phyloP scores from a whole-genome alignment of 2,797 vertebrate species.

The Coreius guichenoti region DNA sequence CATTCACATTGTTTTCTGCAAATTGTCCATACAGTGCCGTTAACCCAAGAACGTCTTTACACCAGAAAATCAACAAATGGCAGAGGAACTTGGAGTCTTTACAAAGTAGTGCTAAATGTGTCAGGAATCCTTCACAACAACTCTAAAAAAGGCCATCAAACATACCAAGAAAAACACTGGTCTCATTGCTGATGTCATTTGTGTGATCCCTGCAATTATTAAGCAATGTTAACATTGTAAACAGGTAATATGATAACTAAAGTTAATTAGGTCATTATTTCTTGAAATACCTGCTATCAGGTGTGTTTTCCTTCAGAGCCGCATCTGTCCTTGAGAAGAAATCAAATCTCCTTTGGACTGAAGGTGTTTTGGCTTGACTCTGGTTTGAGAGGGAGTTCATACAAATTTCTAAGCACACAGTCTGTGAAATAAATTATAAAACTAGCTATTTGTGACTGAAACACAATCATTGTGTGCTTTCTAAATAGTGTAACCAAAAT shows the following conservation, averaged over 20 bases:
- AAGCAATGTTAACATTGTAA: constrained; percentile 10
- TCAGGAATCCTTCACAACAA: neutral
- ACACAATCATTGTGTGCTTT: neutral
- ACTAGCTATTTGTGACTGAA: neutral
- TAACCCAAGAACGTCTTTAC: neutral
- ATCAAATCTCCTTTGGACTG: constrained; percentile 69
- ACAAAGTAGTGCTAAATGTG: neutral
- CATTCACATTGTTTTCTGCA: neutral
- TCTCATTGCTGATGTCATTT: constrained; percentile 78
- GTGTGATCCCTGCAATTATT: constrained; percentile 58
- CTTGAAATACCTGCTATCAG: constrained; percentile 67
- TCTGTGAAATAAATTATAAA: constrained; percentile 45
- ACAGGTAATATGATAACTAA: constrained; percentile 10
- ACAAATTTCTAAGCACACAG: constrained; percentile 52
- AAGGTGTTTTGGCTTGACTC: constrained; percentile 53
- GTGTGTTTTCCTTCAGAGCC: constrained; percentile 29
- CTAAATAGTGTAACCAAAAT: neutral
- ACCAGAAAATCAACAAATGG: neutral
- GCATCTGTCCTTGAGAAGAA: constrained; percentile 76
- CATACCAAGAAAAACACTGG: constrained; percentile 86
- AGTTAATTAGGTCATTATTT: neutral
- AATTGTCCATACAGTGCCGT: neutral
- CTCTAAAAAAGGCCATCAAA: constrained; percentile 93
- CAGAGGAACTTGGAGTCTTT: neutral
- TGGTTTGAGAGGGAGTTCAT: constrained; percentile 63